Evolutionary conservation across 1,140 invertebrate genomes (phyloP).

Genomic region (Drosophila grimshawi): DNA sequence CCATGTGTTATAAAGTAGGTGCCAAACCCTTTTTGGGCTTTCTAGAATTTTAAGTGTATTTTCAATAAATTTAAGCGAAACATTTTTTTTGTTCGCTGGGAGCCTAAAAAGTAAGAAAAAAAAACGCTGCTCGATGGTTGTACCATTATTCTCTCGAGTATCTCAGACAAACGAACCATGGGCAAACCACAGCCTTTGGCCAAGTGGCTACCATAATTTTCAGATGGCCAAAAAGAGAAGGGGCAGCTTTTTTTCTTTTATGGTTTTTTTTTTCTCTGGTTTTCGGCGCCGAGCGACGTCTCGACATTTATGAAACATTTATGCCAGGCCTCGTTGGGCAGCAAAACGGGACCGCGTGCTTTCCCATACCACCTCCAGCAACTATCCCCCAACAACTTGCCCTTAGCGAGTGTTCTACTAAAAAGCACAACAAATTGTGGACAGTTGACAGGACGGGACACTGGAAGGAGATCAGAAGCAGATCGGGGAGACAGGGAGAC

Average conservation of each 20-base stretch:
- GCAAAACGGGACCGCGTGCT: neutral
- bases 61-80: neutral
- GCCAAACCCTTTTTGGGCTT: neutral
- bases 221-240: slow-evolving; percentile 31
- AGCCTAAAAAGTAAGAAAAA: neutral
- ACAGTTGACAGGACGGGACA: slow-evolving; percentile 47
- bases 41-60: neutral
- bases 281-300: slow-evolving; percentile 17
- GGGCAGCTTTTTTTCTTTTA: slow-evolving; percentile 25
- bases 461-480: neutral
- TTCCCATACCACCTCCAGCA: neutral
- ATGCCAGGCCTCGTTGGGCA: slow-evolving; percentile 55
- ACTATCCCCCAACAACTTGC: neutral
- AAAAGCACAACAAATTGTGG: slow-evolving; percentile 80
- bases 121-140: too few relatives aligned
- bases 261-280: neutral
- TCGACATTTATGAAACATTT: slow-evolving; percentile 77
- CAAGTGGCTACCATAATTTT: slow-evolving; percentile 65
- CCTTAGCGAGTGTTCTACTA: slow-evolving; percentile 50
- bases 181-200: slow-evolving; percentile 24
- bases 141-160: neutral
- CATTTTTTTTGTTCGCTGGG: neutral
- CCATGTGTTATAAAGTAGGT: too few relatives aligned
- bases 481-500: neutral
- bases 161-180: neutral